Percentiles rank a stretch among this genome's conserved stretches.
Conservation (phyloP, 2,113 vertebrate species). For the Puma concolor region DNA sequence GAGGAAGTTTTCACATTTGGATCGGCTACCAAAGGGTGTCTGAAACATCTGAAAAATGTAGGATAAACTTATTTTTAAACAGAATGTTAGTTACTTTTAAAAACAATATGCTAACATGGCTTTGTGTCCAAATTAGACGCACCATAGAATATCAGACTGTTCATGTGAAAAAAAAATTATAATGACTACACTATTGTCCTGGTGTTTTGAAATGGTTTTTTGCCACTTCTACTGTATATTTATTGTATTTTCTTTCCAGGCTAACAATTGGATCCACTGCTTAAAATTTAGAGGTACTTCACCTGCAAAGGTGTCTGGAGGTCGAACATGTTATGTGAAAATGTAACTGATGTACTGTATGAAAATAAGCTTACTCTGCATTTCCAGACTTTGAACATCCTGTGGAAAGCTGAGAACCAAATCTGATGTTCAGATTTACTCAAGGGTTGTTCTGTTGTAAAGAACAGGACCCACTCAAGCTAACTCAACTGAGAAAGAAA, state of each 20-base stretch:
- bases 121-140: not conserved
- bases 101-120: not conserved
- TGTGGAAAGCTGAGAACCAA: not conserved
- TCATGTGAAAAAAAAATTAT: not conserved
- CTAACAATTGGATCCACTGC: not conserved
- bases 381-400: not conserved
- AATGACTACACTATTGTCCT: not conserved
- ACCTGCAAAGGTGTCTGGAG: not conserved
- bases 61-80: constrained; percentile 37
- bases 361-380: not conserved
- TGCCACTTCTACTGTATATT: not conserved
- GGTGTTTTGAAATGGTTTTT: not conserved
- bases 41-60: not conserved
- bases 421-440: not conserved
- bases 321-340: not conserved
- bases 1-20: not conserved
- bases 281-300: not conserved
- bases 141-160: not conserved
- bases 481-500: not conserved
- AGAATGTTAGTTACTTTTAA: not conserved
- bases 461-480: not conserved
- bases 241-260: not conserved
- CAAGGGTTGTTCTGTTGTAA: not conserved
- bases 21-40: not conserved
- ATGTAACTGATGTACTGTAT: not conserved